These are phyloP conservation scores for Pelodiscus sinensis DNA, from an alignment of 2,113 vertebrate species.

Conservation along the genomic window DNA sequence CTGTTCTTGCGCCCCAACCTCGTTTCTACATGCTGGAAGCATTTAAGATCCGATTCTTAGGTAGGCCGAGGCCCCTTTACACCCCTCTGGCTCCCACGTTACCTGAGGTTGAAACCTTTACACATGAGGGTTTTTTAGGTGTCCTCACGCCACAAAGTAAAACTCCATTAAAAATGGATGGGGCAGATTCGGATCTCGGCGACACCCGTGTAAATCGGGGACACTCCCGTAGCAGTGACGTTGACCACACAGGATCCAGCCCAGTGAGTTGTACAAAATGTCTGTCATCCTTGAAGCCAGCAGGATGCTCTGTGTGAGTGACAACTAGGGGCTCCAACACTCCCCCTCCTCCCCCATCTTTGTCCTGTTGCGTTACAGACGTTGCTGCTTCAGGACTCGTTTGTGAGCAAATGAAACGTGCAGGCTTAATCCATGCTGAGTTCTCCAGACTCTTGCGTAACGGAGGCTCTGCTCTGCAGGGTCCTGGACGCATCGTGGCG, in stretches of 20 bases:
- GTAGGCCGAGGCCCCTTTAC: neutral
- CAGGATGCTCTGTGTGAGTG: neutral
- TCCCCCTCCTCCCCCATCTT: neutral
- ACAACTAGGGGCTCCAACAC: neutral
- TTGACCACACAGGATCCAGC: neutral
- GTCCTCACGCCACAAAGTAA: neutral
- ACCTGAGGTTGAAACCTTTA: neutral
- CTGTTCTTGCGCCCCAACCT: neutral
- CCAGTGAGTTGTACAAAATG: neutral
- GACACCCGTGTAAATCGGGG: neutral
- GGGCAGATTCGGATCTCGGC: neutral
- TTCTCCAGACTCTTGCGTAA: rapidly evolving
- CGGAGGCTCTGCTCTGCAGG: neutral
- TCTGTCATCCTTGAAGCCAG: neutral
- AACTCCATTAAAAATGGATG: neutral
- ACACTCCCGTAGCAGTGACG: neutral
- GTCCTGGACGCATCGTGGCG: rapidly evolving
- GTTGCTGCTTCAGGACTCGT: neutral
- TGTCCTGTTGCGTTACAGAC: neutral
- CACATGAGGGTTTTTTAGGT: neutral
- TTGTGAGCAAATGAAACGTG: neutral
- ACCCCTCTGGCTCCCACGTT: neutral
- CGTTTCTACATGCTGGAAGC: too few species aligned
- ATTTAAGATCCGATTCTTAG: neutral
- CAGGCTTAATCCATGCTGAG: rapidly evolving